A percentile compares a stretch with the other conserved stretches of the same genome.
These are phyloP conservation scores for Pipistrellus pipistrellus DNA, from an alignment of 2,797 vertebrate genomes.

Conservation along the genomic window DNA sequence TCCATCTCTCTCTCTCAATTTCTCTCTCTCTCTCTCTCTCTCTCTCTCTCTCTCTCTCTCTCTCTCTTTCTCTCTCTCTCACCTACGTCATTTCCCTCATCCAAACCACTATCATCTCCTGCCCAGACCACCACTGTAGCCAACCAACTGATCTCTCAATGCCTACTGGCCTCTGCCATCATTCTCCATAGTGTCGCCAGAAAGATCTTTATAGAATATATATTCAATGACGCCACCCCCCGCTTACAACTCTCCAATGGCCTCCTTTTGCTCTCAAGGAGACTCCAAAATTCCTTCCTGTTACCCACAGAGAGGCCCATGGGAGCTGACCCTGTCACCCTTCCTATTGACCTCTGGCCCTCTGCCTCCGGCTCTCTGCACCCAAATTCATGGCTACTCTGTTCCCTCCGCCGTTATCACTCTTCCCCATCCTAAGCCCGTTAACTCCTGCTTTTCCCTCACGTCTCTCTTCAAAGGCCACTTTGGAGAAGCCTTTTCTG, in stretches of 20 bases:
- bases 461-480: neutral
- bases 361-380: neutral
- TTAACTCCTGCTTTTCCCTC: neutral
- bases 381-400: neutral
- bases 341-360: neutral
- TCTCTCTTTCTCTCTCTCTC: neutral
- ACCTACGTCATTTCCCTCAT: neutral
- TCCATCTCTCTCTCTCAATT: neutral
- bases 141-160: too few relatives aligned
- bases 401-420: neutral
- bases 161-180: neutral
- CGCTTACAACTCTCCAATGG: neutral
- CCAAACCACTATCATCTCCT: neutral
- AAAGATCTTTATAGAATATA: neutral
- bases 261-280: neutral
- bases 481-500: neutral
- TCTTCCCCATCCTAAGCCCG: neutral
- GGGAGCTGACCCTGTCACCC: neutral
- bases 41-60: too few relatives aligned
- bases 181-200: neutral
- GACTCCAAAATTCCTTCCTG: neutral
- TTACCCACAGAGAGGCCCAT: neutral
- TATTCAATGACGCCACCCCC: rapidly evolving
- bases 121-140: neutral
- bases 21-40: too few relatives aligned